phyloP scores from a whole-genome alignment of 2,797 vertebrate genomes.

The Falco rusticolus region DNA sequence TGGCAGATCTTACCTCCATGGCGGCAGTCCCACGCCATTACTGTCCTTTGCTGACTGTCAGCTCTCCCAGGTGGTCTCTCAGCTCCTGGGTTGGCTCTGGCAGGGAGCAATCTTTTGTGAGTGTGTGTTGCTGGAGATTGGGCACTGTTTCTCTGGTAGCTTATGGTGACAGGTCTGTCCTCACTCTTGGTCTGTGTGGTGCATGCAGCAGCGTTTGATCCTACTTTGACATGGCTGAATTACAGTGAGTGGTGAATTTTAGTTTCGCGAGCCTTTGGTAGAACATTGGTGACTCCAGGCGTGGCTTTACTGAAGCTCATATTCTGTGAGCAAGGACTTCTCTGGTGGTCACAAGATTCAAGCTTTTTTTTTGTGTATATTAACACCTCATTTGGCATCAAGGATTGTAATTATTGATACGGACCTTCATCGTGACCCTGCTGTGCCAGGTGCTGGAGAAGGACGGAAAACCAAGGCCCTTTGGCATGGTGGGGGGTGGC shows the following conservation, averaged over 20 bases:
- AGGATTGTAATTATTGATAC: accelerated
- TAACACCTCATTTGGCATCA: background rate
- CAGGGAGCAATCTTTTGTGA: background rate
- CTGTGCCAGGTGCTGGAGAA: background rate
- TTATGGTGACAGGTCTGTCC: too few species aligned
- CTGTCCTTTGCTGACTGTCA: accelerated
- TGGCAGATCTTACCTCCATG: background rate
- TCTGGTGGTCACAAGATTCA: background rate
- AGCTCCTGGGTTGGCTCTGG: background rate
- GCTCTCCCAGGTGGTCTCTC: background rate
- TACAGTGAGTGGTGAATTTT: background rate
- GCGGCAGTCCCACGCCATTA: background rate
- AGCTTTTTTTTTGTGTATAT: background rate
- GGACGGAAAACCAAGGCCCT: background rate
- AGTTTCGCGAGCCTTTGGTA: background rate
- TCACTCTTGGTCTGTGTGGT: background rate
- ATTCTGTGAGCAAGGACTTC: background rate
- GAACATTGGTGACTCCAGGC: background rate
- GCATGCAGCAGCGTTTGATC: background rate
- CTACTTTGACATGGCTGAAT: background rate
- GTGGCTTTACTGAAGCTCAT: accelerated
- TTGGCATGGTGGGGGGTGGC: background rate
- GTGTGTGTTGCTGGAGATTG: background rate
- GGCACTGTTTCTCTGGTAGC: background rate
- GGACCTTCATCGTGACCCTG: background rate